Conservation (phyloP, 2,113 vertebrate genomes). For the Indicator maculatus region DNA sequence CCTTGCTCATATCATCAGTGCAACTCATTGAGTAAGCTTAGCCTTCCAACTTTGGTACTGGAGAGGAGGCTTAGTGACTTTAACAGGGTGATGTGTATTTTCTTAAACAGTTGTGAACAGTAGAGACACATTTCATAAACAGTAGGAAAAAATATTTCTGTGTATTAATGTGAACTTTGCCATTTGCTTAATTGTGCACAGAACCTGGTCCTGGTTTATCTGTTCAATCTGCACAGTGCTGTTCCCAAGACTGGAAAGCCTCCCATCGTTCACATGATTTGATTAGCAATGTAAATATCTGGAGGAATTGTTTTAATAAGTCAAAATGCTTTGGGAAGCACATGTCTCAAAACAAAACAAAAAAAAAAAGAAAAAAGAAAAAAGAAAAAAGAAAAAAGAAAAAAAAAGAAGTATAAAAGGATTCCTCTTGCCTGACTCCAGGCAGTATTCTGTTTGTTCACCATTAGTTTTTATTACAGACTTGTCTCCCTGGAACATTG, state of each 20-base stretch:
- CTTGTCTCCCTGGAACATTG: constrained; percentile 37
- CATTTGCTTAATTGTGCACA: neutral
- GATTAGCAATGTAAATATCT: neutral
- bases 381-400: no score
- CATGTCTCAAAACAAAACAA: neutral
- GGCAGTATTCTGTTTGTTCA: constrained; percentile 30
- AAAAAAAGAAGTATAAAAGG: neutral
- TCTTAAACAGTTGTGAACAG: neutral
- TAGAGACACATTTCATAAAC: neutral
- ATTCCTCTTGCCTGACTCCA: constrained; percentile 19
- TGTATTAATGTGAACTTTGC: neutral
- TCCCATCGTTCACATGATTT: neutral
- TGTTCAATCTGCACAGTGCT: neutral
- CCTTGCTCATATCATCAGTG: neutral
- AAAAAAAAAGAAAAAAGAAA: neutral
- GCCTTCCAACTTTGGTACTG: neutral
- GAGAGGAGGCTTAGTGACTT: neutral
- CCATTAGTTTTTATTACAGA: constrained; percentile 57
- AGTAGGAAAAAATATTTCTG: neutral
- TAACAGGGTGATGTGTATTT: neutral
- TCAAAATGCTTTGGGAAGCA: neutral
- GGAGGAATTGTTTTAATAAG: neutral
- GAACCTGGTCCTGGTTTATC: neutral
- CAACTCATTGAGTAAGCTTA: neutral
- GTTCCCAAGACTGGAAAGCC: neutral